Evolutionary conservation across 1,140 invertebrate species (phyloP).

Genomic region (Heliothis subflexa): DNA sequence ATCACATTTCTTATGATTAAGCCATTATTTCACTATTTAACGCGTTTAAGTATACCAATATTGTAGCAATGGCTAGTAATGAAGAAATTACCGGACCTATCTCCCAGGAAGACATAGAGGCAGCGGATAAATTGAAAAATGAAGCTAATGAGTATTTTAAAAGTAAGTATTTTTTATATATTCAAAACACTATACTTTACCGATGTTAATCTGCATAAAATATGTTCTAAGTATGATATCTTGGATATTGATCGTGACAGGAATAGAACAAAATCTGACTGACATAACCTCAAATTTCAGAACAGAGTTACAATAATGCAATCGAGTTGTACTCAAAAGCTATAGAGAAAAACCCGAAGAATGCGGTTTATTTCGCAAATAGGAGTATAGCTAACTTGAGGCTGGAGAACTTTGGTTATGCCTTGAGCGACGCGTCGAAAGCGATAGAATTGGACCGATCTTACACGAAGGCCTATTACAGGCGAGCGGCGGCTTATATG

Average conservation of each 20-base stretch:
- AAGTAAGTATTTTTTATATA: conserved; percentile 66
- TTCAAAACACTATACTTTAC: not conserved
- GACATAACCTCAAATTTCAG: conserved; percentile 87
- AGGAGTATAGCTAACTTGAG: conserved; percentile 97
- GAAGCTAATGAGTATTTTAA: conserved; percentile 84
- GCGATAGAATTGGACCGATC: conserved; percentile 95
- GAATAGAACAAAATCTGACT: conserved; percentile 54
- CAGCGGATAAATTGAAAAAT: conserved; percentile 79
- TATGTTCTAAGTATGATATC: not conserved
- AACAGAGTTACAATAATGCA: conserved; percentile 95
- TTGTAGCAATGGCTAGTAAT: conserved; percentile 71
- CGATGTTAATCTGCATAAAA: not conserved
- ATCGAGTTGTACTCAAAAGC: conserved; percentile 97
- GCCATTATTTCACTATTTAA: conserved; percentile 56
- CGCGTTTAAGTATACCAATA: conserved; percentile 63
- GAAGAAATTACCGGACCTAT: conserved; percentile 73
- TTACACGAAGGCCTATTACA: conserved; percentile 98
- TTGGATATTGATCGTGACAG: conserved; percentile 53
- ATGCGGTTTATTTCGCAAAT: conserved; percentile 96
- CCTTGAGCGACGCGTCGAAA: conserved; percentile 95
- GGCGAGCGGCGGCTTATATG: conserved; percentile 98
- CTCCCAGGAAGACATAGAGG: conserved; percentile 76
- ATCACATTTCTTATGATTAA: conserved; percentile 72
- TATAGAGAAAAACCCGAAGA: conserved; percentile 94
- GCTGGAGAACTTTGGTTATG: conserved; percentile 97